Percentiles rank a stretch among this genome's conserved stretches.
Conservation (phyloP, 2,113 vertebrate species). For the Stegastes partitus region DNA sequence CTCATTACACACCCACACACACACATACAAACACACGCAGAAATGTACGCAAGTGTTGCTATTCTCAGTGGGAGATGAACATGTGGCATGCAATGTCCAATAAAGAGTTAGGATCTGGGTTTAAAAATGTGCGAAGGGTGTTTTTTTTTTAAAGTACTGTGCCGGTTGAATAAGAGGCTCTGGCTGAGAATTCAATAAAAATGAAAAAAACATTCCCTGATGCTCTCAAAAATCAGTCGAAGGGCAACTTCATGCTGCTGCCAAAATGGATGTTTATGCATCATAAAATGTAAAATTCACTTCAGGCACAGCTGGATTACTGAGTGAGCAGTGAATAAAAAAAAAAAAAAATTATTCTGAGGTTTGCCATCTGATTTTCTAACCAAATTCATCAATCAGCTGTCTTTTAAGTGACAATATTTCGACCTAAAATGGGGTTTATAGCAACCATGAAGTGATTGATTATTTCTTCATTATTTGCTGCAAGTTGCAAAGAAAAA, state of each 20-base stretch:
- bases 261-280: not conserved
- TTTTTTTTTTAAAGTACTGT: not conserved
- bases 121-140: not conserved
- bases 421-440: too few relatives aligned
- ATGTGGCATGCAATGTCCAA: constrained; percentile 12
- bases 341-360: not conserved
- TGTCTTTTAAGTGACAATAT: too few relatives aligned
- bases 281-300: not conserved
- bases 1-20: constrained; percentile 30
- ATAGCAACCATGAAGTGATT: too few relatives aligned
- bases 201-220: not conserved
- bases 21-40: constrained; percentile 8
- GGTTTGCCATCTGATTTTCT: too few relatives aligned
- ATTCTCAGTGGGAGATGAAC: constrained; percentile 5
- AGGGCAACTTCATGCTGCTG: not conserved
- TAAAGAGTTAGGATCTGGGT: constrained; percentile 9
- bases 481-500: not conserved
- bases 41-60: constrained; percentile 16
- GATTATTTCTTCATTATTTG: not conserved
- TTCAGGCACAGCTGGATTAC: not conserved
- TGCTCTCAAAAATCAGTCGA: not conserved
- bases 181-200: not conserved
- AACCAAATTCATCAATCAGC: too few relatives aligned
- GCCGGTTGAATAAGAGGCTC: not conserved
- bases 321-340: not conserved